Base-by-base conservation (phyloP, 2,888 invertebrate genomes). In the Toxonevra muliebris region DNA sequence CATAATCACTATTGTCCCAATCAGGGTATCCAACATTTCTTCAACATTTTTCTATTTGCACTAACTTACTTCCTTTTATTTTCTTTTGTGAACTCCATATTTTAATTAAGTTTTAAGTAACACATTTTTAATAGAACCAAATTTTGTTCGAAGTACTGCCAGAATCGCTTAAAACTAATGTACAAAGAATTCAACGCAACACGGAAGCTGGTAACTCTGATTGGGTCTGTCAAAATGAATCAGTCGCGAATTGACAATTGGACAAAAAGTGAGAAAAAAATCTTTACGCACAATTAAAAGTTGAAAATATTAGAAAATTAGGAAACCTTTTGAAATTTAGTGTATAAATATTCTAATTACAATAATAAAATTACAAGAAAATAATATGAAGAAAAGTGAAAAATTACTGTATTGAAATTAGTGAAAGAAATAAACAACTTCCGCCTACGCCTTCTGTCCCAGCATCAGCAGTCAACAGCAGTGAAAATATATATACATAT, bases 371-470 rank as follows among this genome's bases (percentile, higher is more conserved):
- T 42, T 50, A 43, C n/a, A 58, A 43, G 55, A 41, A 53, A 43
- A 57, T 50, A 45, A 41, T 20, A 40, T 55, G 55, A 69, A 59
- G 60, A 59, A 65, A 45, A 64, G 68, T 41, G 45, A 48, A 65
- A 60, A 61, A 30, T 19, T 45, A n/a, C n/a, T 19, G 17, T n/a
- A n/a, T 57, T 52, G 19, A 12, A 5, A 42, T 20, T 52, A n/a
- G 52, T 52, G 52, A 10, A 19, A 15, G 40, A 41, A 9, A 5
- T 5, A 57, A 57, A 15, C 45, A 10, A 10, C 11, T 13, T 40
- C 69, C 71, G 72, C 74, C 72, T 71, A 71, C 73, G 73, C 71
- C 68, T 73, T 57, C 58, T 66, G 63, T 40, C 55, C 62, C 19
- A 53, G 42, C 11, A 58, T 48, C 45, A 17, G 20, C 20, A 13